These are phyloP conservation scores for Cecidostiba fungosa DNA, from an alignment of 2,888 invertebrate species.

Conservation along the genomic window DNA sequence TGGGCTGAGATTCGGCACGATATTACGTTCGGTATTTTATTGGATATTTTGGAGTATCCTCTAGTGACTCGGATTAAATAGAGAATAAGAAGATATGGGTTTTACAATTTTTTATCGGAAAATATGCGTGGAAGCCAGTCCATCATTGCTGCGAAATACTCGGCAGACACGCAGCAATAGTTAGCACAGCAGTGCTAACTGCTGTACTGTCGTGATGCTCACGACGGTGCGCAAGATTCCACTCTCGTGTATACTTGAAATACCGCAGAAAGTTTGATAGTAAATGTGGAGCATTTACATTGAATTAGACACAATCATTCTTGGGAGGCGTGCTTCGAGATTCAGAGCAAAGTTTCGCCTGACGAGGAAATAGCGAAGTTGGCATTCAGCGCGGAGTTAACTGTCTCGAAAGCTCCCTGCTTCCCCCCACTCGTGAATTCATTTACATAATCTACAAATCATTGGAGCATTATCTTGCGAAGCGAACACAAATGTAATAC, in stretches of 20 bases:
- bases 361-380: conserved; percentile 17
- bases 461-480: conserved; percentile 23
- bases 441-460: conserved; percentile 35
- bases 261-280: conserved; percentile 7
- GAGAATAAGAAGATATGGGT: no score
- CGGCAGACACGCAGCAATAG: neutral
- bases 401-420: conserved; percentile 34
- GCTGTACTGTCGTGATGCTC: neutral
- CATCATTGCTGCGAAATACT: neutral
- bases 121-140: neutral
- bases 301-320: conserved; percentile 39
- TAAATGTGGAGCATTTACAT: conserved; percentile 5
- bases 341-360: conserved; percentile 1
- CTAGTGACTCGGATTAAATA: neutral
- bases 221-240: no score
- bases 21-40: neutral
- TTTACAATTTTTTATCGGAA: neutral
- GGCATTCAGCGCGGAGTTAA: neutral
- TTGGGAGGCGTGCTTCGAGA: conserved; percentile 11
- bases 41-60: neutral
- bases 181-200: neutral
- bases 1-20: neutral
- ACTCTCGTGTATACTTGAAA: neutral
- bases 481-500: neutral
- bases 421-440: conserved; percentile 1